These are phyloP conservation scores for Chaenogobius annularis DNA, from an alignment of 2,113 vertebrate species.

Conservation along the genomic window DNA sequence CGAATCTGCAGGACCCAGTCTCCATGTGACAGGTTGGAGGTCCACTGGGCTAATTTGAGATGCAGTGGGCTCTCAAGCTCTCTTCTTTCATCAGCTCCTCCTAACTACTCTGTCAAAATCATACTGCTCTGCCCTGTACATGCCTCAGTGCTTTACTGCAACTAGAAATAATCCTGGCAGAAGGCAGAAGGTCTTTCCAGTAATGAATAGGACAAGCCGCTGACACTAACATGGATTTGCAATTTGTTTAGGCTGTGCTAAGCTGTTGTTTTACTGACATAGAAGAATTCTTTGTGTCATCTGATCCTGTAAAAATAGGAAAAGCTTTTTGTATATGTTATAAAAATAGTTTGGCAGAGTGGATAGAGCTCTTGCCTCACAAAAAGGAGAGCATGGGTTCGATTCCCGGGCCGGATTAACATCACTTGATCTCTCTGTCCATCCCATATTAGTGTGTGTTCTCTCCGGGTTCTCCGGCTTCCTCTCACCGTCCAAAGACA, in stretches of 20 bases:
- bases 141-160: constrained; percentile 49
- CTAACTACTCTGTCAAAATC: constrained; percentile 77
- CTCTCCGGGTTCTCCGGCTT: too few species aligned
- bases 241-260: constrained; percentile 11
- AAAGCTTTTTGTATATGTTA: neutral
- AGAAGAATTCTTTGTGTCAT: neutral
- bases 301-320: neutral
- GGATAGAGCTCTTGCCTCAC: too few species aligned
- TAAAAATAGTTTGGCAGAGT: neutral
- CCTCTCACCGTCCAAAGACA: too few species aligned
- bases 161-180: constrained; percentile 58
- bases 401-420: too few species aligned
- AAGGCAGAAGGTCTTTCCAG: constrained; percentile 19
- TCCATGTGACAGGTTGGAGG: constrained; percentile 69
- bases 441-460: too few species aligned
- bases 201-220: constrained; percentile 26
- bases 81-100: constrained; percentile 78
- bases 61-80: constrained; percentile 58
- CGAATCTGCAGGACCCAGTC: constrained; percentile 58
- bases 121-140: constrained; percentile 31
- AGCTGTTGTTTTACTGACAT: neutral
- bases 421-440: too few species aligned
- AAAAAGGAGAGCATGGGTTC: too few species aligned
- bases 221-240: constrained; percentile 9
- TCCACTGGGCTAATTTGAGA: constrained; percentile 82